Conservation (phyloP, 2,113 vertebrate species). For the Bambusicola thoracicus region DNA sequence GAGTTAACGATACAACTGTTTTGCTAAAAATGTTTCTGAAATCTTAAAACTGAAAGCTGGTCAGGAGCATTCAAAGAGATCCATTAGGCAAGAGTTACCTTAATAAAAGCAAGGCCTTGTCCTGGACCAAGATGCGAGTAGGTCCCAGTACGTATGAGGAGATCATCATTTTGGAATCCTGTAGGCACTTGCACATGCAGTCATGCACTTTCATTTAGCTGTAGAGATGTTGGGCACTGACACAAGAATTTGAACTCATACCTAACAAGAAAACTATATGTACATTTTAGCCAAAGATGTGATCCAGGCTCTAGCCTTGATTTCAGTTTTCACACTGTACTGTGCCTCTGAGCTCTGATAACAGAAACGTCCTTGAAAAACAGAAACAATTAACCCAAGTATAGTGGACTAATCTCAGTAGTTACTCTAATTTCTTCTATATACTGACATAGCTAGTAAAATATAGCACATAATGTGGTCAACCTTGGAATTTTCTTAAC, state of each 20-base stretch:
- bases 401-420: background rate
- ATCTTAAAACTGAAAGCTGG: background rate
- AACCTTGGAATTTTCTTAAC: background rate
- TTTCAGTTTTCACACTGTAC: background rate
- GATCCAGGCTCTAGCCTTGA: background rate
- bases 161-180: background rate
- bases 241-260: background rate
- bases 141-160: accelerated
- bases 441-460: background rate
- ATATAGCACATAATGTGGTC: accelerated
- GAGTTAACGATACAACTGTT: background rate
- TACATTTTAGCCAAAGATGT: background rate
- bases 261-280: background rate
- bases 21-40: background rate
- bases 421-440: background rate
- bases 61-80: background rate
- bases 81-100: background rate
- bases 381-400: background rate
- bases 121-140: accelerated
- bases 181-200: background rate
- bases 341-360: background rate
- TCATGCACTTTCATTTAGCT: background rate
- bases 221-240: background rate
- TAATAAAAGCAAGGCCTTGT: accelerated
- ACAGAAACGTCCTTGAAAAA: background rate